These are phyloP conservation scores for Limanda limanda DNA, from an alignment of 2,113 vertebrate species.

Conservation along the genomic window DNA sequence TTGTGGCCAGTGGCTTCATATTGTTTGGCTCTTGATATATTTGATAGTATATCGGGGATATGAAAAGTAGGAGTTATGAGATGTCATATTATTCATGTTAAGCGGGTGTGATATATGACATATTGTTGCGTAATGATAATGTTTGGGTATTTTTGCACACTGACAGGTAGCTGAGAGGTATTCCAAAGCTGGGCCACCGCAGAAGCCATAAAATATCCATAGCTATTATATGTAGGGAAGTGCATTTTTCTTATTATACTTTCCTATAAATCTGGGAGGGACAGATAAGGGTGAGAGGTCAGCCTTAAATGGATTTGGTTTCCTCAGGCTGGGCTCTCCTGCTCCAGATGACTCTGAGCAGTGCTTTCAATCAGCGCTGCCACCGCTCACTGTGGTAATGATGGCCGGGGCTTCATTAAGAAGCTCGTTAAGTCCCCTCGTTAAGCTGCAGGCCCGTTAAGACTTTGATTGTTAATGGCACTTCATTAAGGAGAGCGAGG, in stretches of 20 bases:
- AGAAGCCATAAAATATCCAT: slow-evolving; percentile 34
- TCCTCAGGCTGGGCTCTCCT: slow-evolving; percentile 61
- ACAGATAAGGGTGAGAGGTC: slow-evolving; percentile 70
- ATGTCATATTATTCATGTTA: slow-evolving; percentile 62
- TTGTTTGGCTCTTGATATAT: slow-evolving; percentile 70
- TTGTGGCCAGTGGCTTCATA: slow-evolving; percentile 70
- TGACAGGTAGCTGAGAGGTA: slow-evolving; percentile 35
- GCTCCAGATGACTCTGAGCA: slow-evolving; percentile 63
- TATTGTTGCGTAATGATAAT: slow-evolving; percentile 46
- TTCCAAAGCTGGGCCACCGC: slow-evolving; percentile 20
- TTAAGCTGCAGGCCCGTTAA: slow-evolving; percentile 80
- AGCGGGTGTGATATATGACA: slow-evolving; percentile 59
- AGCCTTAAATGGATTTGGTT: slow-evolving; percentile 72
- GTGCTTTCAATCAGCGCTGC: slow-evolving; percentile 76
- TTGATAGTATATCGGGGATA: slow-evolving; percentile 67
- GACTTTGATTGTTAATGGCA: slow-evolving; percentile 79
- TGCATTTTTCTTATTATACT: slow-evolving; percentile 46
- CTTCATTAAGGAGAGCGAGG: slow-evolving; percentile 74
- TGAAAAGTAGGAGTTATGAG: slow-evolving; percentile 67
- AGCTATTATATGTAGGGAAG: slow-evolving; percentile 42
- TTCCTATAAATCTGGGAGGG: slow-evolving; percentile 62
- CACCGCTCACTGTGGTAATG: slow-evolving; percentile 78
- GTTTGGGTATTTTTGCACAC: slow-evolving; percentile 46
- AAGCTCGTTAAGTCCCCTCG: slow-evolving; percentile 83
- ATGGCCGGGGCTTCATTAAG: slow-evolving; percentile 83